Evolutionary conservation across 2,888 invertebrate genomes (phyloP).

Genomic region (Phyllotreta cruciferae): DNA sequence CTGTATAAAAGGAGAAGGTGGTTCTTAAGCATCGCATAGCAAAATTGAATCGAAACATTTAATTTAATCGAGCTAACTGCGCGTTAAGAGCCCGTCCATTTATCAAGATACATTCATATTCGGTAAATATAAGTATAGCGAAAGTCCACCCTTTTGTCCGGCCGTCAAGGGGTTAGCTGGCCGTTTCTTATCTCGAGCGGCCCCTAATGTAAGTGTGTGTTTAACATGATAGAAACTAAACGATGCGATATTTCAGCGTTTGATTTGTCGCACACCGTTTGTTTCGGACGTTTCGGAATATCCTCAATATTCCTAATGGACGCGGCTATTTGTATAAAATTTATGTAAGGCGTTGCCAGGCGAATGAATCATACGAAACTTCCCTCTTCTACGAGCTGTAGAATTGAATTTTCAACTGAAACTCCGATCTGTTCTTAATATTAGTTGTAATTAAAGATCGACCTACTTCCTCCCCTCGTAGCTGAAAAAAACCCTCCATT

Average conservation of each 20-base stretch:
- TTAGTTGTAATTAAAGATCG: conserved; percentile 24
- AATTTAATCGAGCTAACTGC: conserved; percentile 44
- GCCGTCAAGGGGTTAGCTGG: conserved; percentile 40
- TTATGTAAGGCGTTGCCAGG: background rate
- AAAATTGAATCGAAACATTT: too few species aligned
- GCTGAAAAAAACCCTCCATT: conserved; percentile 23
- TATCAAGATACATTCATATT: conserved; percentile 55
- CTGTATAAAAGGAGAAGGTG: too few species aligned
- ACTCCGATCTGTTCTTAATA: conserved; percentile 18
- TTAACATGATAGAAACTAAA: conserved; percentile 51
- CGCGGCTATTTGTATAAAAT: conserved; percentile 3
- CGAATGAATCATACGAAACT: background rate
- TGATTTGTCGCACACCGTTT: conserved; percentile 48
- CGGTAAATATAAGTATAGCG: conserved; percentile 51
- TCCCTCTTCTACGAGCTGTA: too few species aligned
- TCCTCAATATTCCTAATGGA: conserved; percentile 29
- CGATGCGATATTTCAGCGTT: conserved; percentile 45
- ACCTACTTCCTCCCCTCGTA: conserved; percentile 10
- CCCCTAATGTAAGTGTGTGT: conserved; percentile 48
- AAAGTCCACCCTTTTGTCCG: conserved; percentile 46
- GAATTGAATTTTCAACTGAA: too few species aligned
- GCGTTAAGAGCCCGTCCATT: conserved; percentile 49
- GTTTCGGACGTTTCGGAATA: conserved; percentile 39
- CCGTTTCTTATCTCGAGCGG: conserved; percentile 48
- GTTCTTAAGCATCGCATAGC: too few species aligned